Evolutionary conservation across 2,113 vertebrate genomes (phyloP).

Genomic region (Xenopus tropicalis): DNA sequence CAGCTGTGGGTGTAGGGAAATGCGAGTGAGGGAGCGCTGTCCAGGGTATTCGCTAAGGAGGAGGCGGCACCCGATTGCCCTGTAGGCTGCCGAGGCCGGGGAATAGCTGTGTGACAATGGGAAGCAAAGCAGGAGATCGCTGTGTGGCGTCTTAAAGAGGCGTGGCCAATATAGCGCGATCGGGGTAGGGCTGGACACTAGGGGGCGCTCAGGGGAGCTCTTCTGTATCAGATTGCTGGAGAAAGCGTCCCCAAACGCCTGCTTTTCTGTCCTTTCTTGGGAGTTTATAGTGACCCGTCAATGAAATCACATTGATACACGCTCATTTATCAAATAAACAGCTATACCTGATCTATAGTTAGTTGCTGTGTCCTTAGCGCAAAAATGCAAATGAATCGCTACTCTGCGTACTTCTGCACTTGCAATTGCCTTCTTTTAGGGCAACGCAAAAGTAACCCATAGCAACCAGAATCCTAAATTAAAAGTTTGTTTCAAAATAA

Average conservation of each 20-base stretch:
- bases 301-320: neutral
- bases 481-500: too few relatives aligned
- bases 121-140: neutral
- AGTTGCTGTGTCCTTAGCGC: too few relatives aligned
- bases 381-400: too few relatives aligned
- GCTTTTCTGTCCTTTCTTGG: neutral
- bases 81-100: neutral
- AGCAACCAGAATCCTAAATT: too few relatives aligned
- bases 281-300: neutral
- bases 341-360: too few relatives aligned
- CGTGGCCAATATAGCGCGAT: neutral
- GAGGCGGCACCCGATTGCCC: neutral
- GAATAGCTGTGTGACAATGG: constrained; percentile 15
- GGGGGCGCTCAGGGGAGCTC: neutral
- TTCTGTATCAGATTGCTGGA: too few relatives aligned
- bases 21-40: constrained; percentile 13
- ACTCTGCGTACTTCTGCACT: too few relatives aligned
- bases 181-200: neutral
- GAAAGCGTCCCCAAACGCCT: too few relatives aligned
- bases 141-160: constrained; percentile 2
- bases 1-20: neutral
- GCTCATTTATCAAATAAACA: too few relatives aligned
- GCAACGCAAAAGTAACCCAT: too few relatives aligned
- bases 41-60: constrained; percentile 30
- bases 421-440: too few relatives aligned